Evolutionary conservation across 2,888 invertebrate species (phyloP).

Genomic region (Melitaea athalia): DNA sequence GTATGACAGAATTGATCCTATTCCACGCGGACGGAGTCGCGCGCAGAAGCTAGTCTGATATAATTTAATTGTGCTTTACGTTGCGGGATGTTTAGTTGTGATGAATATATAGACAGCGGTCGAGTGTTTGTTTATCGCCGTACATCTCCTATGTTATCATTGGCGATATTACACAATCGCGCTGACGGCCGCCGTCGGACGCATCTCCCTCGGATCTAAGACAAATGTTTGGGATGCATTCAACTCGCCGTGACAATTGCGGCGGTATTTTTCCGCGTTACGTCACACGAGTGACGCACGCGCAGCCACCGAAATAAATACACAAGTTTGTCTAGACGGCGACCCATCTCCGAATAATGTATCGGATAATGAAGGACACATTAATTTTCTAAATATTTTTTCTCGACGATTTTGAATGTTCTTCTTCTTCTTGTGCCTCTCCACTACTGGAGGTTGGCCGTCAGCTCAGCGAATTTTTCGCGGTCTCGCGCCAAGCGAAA

Average conservation of each 20-base stretch:
- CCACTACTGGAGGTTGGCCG: no score
- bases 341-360: conserved; percentile 24
- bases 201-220: conserved; percentile 19
- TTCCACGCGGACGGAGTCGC: no score
- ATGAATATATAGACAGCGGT: background rate
- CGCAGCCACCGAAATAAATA: conserved; percentile 61
- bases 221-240: conserved; percentile 34
- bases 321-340: conserved; percentile 54
- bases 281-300: conserved; percentile 68
- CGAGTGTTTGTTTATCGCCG: background rate
- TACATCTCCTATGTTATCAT: conserved; percentile 35
- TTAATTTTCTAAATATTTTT: conserved; percentile 4
- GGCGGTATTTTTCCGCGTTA: conserved; percentile 58
- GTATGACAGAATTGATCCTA: no score
- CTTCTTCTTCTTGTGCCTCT: no score
- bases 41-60: background rate
- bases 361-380: conserved; percentile 35
- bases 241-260: conserved; percentile 42
- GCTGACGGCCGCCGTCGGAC: conserved; percentile 10
- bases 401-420: background rate
- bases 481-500: no score
- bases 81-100: background rate
- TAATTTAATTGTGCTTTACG: background rate
- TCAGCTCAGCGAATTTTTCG: no score
- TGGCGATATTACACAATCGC: conserved; percentile 22